These are phyloP conservation scores for Tachysurus vachellii DNA, from an alignment of 2,113 vertebrate genomes.

Conservation along the genomic window DNA sequence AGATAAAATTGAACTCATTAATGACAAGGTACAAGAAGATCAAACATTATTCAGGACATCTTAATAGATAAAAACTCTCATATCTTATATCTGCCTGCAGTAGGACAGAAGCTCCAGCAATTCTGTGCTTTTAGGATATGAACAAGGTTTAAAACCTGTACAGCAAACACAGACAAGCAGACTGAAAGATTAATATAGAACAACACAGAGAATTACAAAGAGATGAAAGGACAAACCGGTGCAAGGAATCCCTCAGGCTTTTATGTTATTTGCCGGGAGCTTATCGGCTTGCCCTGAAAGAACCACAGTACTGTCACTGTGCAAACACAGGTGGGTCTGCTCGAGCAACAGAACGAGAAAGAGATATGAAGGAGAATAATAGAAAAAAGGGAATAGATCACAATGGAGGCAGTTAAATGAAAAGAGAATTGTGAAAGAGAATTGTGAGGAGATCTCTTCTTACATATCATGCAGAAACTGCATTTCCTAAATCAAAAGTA, in stretches of 20 bases:
- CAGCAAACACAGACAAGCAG: conserved; percentile 43
- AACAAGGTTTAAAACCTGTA: conserved; percentile 38
- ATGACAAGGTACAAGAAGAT: background rate
- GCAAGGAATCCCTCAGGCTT: conserved; percentile 51
- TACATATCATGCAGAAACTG: background rate
- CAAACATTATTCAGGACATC: background rate
- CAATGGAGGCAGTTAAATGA: conserved; percentile 33
- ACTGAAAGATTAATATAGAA: conserved; percentile 45
- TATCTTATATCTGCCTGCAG: background rate
- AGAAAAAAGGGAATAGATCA: conserved; percentile 44
- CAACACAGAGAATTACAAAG: conserved; percentile 52
- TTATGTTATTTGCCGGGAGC: conserved; percentile 57
- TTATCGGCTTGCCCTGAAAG: conserved; percentile 57
- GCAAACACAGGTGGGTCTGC: conserved; percentile 59
- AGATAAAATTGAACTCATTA: background rate
- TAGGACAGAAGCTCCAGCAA: conserved; percentile 16
- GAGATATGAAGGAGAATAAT: conserved; percentile 49
- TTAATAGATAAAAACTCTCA: background rate
- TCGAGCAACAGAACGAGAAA: conserved; percentile 25
- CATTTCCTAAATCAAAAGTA: conserved; percentile 18
- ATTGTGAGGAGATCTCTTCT: background rate
- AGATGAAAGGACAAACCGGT: conserved; percentile 54
- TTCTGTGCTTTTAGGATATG: conserved; percentile 25
- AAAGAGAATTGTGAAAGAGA: background rate
- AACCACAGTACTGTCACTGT: conserved; percentile 52